A percentile compares a stretch with the other conserved stretches of the same genome.
Evolutionary conservation across 2,888 invertebrate species (phyloP).

Genomic region (Oxystoma pomonae): DNA sequence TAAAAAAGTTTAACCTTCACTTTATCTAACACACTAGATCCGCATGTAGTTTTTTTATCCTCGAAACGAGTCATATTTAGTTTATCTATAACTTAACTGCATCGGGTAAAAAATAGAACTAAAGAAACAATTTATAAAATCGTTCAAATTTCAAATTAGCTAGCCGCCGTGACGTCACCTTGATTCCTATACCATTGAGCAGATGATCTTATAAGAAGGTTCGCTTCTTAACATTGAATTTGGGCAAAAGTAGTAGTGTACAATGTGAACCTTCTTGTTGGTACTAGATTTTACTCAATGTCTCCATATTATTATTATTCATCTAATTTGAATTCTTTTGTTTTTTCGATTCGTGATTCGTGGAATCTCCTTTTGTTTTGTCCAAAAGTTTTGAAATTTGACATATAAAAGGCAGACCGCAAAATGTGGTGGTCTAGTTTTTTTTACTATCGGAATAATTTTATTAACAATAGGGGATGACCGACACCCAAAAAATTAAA

Average conservation of each 20-base stretch:
- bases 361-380: background rate
- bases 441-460: no score
- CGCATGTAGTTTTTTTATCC: no score
- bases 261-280: no score
- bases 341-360: background rate
- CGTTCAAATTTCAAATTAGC: conserved; percentile 3
- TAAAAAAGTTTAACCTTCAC: no score
- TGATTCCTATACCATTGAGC: background rate
- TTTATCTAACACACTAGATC: no score
- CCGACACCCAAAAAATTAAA: no score
- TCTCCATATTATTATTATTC: background rate
- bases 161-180: conserved; percentile 21
- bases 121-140: background rate
- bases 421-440: background rate
- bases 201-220: background rate
- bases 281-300: background rate
- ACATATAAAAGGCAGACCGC: background rate
- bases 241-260: no score
- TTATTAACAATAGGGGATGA: no score
- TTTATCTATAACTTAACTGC: no score
- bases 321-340: background rate
- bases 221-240: no score
- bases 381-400: background rate
- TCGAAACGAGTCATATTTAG: no score
- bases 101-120: background rate